These are phyloP conservation scores for Teleiodes luculella DNA, from an alignment of 2,888 invertebrate species.

Conservation along the genomic window DNA sequence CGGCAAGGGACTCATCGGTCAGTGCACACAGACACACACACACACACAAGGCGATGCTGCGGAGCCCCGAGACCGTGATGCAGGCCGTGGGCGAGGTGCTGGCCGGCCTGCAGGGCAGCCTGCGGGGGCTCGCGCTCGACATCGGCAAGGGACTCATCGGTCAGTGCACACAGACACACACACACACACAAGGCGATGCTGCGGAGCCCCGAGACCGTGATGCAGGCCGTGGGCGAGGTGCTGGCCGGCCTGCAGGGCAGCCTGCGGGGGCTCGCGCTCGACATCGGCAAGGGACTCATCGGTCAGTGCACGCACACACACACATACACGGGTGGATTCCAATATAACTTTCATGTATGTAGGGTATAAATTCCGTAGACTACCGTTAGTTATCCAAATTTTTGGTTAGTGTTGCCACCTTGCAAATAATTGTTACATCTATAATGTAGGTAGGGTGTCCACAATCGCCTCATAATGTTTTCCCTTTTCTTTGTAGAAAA, in stretches of 20 bases:
- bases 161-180: constrained; percentile 58
- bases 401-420: too few relatives aligned
- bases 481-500: too few relatives aligned
- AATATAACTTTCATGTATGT: too few relatives aligned
- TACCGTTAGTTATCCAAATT: too few relatives aligned
- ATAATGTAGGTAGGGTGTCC: too few relatives aligned
- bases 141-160: constrained; percentile 90
- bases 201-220: constrained; percentile 94
- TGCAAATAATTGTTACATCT: too few relatives aligned
- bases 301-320: constrained; percentile 74
- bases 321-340: too few relatives aligned
- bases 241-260: constrained; percentile 85
- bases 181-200: constrained; percentile 96
- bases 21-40: too few relatives aligned
- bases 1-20: constrained; percentile 89
- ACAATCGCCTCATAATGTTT: too few relatives aligned
- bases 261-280: constrained; percentile 86
- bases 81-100: constrained; percentile 89
- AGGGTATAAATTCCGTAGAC: too few relatives aligned
- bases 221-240: constrained; percentile 88
- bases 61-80: constrained; percentile 95
- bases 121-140: constrained; percentile 87
- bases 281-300: constrained; percentile 89
- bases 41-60: constrained; percentile 94
- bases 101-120: constrained; percentile 83